These are phyloP conservation scores for Hydrophis major DNA, from an alignment of 2,797 vertebrate species.

Conservation along the genomic window DNA sequence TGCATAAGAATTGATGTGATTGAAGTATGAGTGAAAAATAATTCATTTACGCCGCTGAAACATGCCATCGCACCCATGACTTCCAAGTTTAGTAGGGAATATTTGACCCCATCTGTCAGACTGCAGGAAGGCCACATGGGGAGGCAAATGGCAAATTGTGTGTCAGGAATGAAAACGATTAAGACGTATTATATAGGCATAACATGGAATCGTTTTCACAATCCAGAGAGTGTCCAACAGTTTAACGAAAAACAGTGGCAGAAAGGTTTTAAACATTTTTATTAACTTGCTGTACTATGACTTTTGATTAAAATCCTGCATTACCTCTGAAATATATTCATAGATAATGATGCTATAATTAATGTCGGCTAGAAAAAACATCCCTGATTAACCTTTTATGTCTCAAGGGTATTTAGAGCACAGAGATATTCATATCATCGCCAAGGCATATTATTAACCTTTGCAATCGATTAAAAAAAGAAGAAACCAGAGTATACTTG, in stretches of 20 bases:
- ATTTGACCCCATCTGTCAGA: not conserved
- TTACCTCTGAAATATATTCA: constrained; percentile 21
- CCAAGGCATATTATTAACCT: constrained; percentile 29
- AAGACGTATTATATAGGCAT: not conserved
- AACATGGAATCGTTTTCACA: not conserved
- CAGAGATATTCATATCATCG: constrained; percentile 41
- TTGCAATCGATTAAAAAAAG: constrained; percentile 17
- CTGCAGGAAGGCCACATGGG: not conserved
- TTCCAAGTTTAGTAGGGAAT: not conserved
- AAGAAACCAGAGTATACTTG: constrained; percentile 2
- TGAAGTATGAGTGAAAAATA: not conserved
- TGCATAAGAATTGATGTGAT: not conserved
- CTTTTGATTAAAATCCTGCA: not conserved
- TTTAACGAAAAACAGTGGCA: not conserved
- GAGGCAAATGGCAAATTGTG: constrained; percentile 1
- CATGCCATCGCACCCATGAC: not conserved
- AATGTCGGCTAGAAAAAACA: constrained; percentile 4
- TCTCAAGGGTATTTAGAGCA: constrained; percentile 39
- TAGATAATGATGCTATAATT: constrained; percentile 22
- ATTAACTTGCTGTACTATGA: not conserved
- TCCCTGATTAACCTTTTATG: constrained; percentile 17
- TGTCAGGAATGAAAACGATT: not conserved
- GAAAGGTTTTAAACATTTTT: not conserved
- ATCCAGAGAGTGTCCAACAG: not conserved
- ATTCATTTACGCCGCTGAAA: not conserved